Evolutionary conservation across 1,140 invertebrate genomes (phyloP).

Genomic region (Oreohelix idahoensis): DNA sequence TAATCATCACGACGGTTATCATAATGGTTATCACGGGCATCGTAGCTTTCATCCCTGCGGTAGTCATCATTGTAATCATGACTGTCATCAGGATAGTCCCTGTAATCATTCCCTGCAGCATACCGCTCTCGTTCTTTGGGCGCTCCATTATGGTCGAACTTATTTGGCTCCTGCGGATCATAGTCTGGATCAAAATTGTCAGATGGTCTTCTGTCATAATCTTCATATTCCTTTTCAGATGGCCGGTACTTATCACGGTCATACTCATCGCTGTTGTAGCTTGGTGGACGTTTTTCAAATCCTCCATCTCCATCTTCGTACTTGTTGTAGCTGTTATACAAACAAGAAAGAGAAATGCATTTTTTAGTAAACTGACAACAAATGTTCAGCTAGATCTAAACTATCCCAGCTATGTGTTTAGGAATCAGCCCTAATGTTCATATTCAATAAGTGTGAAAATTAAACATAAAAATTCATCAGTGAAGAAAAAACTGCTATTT

Average conservation of each 20-base stretch:
- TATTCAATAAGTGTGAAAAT: too few relatives aligned
- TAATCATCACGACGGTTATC: conserved; percentile 38
- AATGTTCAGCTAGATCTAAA: too few relatives aligned
- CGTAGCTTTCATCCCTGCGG: conserved; percentile 27
- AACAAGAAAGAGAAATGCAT: too few relatives aligned
- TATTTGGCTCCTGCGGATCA: conserved; percentile 1
- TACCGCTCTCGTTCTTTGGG: background rate
- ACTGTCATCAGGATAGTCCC: conserved; percentile 42
- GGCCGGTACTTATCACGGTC: background rate
- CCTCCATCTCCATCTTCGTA: conserved; percentile 33
- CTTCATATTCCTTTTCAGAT: conserved; percentile 14
- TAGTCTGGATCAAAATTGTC: conserved; percentile 15
- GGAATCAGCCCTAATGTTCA: too few relatives aligned
- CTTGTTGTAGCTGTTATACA: conserved; percentile 14
- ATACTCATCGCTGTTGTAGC: conserved; percentile 28
- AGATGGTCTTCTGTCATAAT: conserved; percentile 16
- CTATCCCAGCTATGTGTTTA: too few relatives aligned
- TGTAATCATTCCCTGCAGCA: conserved; percentile 37
- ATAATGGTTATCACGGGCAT: conserved; percentile 40
- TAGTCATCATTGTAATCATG: conserved; percentile 43
- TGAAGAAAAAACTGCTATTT: too few relatives aligned
- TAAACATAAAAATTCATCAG: too few relatives aligned
- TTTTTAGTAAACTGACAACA: too few relatives aligned
- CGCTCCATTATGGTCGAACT: background rate
- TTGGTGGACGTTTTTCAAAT: conserved; percentile 17